Evolutionary conservation across 2,888 invertebrate species (phyloP).

Genomic region (Lysandra coridon): DNA sequence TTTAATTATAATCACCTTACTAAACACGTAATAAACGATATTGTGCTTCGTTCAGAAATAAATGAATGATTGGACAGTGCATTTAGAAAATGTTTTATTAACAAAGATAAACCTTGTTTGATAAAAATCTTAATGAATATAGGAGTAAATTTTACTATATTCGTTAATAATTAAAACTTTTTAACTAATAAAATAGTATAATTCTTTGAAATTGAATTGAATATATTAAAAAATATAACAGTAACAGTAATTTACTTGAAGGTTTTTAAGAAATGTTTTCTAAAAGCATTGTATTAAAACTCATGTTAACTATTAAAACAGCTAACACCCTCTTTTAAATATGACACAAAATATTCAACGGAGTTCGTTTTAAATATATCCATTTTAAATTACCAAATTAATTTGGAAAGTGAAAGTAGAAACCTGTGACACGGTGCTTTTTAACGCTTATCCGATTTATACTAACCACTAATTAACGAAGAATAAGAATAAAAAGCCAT

Average conservation of each 20-base stretch:
- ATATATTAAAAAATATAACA: neutral
- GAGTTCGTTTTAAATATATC: constrained; percentile 12
- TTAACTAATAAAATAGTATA: too few species aligned
- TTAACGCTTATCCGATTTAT: constrained; percentile 42
- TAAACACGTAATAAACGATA: neutral
- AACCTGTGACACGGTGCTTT: constrained; percentile 38
- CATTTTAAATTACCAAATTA: constrained; percentile 30
- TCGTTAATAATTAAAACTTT: too few species aligned
- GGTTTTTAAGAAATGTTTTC: neutral
- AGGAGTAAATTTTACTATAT: neutral
- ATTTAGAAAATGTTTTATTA: neutral
- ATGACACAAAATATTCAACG: neutral
- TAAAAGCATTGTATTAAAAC: neutral
- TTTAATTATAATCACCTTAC: too few species aligned
- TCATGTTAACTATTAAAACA: neutral
- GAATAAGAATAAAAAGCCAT: constrained; percentile 1
- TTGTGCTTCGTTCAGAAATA: neutral
- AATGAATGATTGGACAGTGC: neutral
- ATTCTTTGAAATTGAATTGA: too few species aligned
- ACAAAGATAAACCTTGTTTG: neutral
- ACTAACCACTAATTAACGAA: constrained; percentile 35
- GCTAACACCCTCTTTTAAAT: neutral
- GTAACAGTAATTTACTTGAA: neutral
- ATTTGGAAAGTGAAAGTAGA: constrained; percentile 14
- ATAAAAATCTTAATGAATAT: too few species aligned